These are phyloP conservation scores for Macrobrachium nipponense DNA, from an alignment of 1,140 invertebrate genomes.

Conservation along the genomic window DNA sequence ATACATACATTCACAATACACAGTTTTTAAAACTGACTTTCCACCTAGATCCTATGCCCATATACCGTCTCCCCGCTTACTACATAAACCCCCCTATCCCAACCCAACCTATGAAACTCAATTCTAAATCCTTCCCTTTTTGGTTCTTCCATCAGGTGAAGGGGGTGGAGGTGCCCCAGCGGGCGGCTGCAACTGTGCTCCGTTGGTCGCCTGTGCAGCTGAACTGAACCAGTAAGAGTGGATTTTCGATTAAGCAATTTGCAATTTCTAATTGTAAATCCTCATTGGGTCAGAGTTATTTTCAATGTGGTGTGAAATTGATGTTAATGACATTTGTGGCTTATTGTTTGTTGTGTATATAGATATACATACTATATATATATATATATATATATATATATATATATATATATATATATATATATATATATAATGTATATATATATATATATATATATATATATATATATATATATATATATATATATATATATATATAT, in stretches of 20 bases:
- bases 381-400: constrained; percentile 8
- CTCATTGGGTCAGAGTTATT: too few species aligned
- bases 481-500: constrained; percentile 16
- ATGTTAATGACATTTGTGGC: background rate
- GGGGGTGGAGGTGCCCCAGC: background rate
- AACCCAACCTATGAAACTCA: too few species aligned
- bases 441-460: constrained; percentile 17
- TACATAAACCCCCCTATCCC: too few species aligned
- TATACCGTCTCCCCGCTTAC: too few species aligned
- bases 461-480: constrained; percentile 19
- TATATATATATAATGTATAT: constrained; percentile 9
- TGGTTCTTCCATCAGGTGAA: background rate
- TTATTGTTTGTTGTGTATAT: background rate
- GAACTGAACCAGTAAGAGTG: background rate
- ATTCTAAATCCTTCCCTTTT: too few species aligned
- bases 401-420: constrained; percentile 23
- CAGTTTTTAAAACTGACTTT: too few species aligned
- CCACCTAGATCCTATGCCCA: too few species aligned
- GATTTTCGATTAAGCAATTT: background rate
- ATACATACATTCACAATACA: too few species aligned
- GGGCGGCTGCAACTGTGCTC: background rate
- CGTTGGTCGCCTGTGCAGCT: background rate
- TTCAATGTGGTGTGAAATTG: background rate
- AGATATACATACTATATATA: background rate
- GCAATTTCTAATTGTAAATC: background rate